Percentiles rank a stretch among this genome's conserved stretches.
Evolutionary conservation across 2,113 vertebrate genomes (phyloP).

Genomic region (Cygnus buccinator): DNA sequence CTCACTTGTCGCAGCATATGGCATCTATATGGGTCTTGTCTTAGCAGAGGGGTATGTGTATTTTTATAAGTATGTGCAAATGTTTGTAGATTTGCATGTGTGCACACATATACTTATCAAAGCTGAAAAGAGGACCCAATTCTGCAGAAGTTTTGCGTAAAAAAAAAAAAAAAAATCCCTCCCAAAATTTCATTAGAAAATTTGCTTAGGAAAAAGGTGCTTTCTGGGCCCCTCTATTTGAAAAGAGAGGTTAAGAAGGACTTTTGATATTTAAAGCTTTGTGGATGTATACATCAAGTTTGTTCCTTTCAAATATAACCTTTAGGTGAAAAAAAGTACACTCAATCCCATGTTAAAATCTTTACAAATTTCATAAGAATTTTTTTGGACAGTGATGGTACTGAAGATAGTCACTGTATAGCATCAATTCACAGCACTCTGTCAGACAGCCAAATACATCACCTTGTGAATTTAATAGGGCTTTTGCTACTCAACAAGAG

Average conservation of each 20-base stretch:
- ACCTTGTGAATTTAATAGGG: not conserved
- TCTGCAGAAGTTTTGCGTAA: not conserved
- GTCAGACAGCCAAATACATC: not conserved
- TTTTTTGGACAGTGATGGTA: not conserved
- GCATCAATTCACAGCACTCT: not conserved
- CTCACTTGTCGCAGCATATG: not conserved
- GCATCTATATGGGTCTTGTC: not conserved
- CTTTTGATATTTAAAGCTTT: conserved; percentile 13
- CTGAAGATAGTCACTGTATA: not conserved
- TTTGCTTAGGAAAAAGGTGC: not conserved
- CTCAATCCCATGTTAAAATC: not conserved
- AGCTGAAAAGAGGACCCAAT: not conserved
- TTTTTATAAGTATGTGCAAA: not conserved
- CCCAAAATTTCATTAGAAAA: not conserved
- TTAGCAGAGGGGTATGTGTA: not conserved
- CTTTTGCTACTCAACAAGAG: not conserved
- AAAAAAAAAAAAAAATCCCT: not conserved
- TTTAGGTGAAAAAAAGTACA: not conserved
- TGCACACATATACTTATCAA: not conserved
- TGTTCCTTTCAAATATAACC: conserved; percentile 15
- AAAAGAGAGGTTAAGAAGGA: not conserved
- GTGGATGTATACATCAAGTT: not conserved
- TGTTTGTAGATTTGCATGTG: not conserved
- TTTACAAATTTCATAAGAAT: not conserved
- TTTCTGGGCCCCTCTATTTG: not conserved